Base-by-base conservation (phyloP, 1,140 invertebrate genomes). In the Drosophila oshimai region DNA sequence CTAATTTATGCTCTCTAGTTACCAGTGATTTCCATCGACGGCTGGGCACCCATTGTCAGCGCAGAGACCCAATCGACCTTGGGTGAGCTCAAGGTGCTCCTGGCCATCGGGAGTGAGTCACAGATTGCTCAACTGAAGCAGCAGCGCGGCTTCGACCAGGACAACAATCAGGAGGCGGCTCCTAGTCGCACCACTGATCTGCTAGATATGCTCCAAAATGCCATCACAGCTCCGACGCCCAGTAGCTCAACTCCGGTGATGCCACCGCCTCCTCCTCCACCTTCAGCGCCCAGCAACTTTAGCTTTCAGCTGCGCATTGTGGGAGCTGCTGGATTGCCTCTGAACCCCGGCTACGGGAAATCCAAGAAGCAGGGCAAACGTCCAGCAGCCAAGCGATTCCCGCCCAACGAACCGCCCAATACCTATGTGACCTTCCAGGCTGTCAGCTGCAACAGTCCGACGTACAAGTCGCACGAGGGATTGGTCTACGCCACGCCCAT, bases 371-470 rank as follows among this genome's bases (percentile, higher is more conserved):
- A 69, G 49, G 68, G 45, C 13, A 89, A 90, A 36, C 67, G 67
- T 13, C 81, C 73, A 29, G 75, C 64, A 0, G 68, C 75, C 9
- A 84, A 65, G 13, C 74, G 84, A 15, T 80, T 80, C 47, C 71
- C 74, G 9, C 72, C 83, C 42, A 87, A 89, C 7, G 77, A 92
- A 10, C 91, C 92, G 26, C 94, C 93, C 5, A 93, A 92, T 72
- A 93, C 93, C 28, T 94, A 94, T 69, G 93, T 94, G 12, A 93
- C 93, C 42, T 94, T 94, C 76, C 93, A 94, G 88, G 90, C 89
- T 1, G 60, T 81, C 22, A 58, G 67, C 24, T 74, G 83, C 24
- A 64, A 76, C 31, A 72, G 65, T 13, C 58, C 26, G 61, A 78
- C 76, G 0, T 80, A 90, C 34, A 91, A 92, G 78, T 78, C 77